Base-by-base conservation (phyloP, 2,797 vertebrate genomes). In the Carduelis carduelis region DNA sequence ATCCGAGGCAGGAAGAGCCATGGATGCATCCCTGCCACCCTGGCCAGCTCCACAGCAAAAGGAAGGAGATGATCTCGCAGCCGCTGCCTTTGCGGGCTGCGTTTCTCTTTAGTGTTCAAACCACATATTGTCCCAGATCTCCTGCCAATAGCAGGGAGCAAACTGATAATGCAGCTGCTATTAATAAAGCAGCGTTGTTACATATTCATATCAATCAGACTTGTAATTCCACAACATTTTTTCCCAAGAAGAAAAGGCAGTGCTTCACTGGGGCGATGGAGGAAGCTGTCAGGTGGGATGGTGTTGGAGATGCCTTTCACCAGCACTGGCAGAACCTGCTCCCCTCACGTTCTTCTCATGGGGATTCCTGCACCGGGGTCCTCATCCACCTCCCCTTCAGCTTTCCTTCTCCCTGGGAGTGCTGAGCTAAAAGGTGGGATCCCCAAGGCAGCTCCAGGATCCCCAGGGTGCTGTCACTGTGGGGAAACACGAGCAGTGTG, bases 101-200 rank as follows among this genome's bases (percentile, higher is more conserved):
- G 0, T 95, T 91, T 86, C 92, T 94, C 87, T 86, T 92, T 70
- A 78, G 88, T 92, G 93, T 96, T 96, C 91, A 91, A 93, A 13
- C 87, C 93, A 49, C 95, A 89, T 89, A 90, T 93, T 81, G 46
- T 93, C 89, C 81, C 93, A 83, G 88, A 89, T 96, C 87, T 83
- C 66, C 95, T 97, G 95, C 95, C 93, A 93, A 92, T 92, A 96
- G 92, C 87, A 90, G 87, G 69, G 95, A 94, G 93, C 32, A 94
- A 90, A 81, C 88, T 95, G 89, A 96, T 94, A 96, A 97, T 93
- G 95, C 94, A 97, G 95, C 93, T 97, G 95, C 94, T 96, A 97
- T 97, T 98, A 97, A 97, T 97, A 97, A 97, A 97, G 92, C 39
- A 23, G 87, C 47, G 11, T 94, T 83, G 59, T 95, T 97, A 95